Base-by-base conservation (phyloP, 2,797 vertebrate species). In the Diplodus sargus region DNA sequence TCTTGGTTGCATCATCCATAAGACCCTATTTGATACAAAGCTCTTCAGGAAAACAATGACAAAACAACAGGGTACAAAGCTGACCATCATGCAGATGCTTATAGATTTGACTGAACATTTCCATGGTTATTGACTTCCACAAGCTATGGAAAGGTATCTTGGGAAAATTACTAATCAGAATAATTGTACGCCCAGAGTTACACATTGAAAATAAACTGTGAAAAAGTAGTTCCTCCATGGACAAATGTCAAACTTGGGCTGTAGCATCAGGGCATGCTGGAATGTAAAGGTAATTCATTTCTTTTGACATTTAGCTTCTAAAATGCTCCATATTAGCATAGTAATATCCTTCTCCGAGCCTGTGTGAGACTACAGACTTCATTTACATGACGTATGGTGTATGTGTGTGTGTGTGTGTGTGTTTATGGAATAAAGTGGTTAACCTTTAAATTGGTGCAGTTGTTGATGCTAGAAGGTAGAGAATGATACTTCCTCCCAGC, bases 281-380 rank as follows among this genome's bases (percentile, higher is more conserved):
- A 88, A 90, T 91, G 84, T 90, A 86, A 93, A 88, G 82, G 89
- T 93, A 91, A 94, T 94, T 93, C 86, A 91, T 95, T 95, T 94
- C 90, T 90, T 92, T 87, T 95, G 92, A 94, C 93, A 94, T 95
- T 95, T 94, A 91, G 90, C 90, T 94, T 92, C 86, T 84, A 90
- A 94, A 94, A 94, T 91, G 89, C 86, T 86, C 79, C 78, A 85
- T 82, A 93, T 95, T 94, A 94, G 92, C 94, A 94, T 94, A 93
- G 92, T 93, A 93, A 94, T 94, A 93, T 94, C 89, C 76, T 87
- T 69, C 76, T 81, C 66, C 34, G 71, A 86, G 89, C 78, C 87
- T 7, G 76, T 74, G 81, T 70, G 81, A 76, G 87, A 74, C 86
- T 83, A 72, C 84, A 79, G 92, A 74, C 92, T 90, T 92, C 69